phyloP scores from a whole-genome alignment of 1,140 invertebrate genomes.

The Bombus pyrosoma region DNA sequence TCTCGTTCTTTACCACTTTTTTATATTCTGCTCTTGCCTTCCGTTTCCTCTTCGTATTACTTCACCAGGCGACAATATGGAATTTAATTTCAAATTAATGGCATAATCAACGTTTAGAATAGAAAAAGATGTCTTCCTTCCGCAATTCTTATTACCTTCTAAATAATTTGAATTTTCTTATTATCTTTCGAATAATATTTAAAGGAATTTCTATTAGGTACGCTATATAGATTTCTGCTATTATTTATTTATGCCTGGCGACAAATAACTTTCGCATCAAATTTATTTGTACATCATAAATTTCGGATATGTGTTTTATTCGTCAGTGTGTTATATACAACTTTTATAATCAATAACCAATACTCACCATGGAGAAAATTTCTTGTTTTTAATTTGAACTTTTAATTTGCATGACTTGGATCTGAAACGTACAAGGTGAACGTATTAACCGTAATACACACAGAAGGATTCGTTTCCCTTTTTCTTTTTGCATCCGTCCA shows the following conservation, averaged over 20 bases:
- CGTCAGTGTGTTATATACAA: too few species aligned
- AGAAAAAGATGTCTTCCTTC: not conserved
- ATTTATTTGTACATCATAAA: too few species aligned
- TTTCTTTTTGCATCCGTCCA: not conserved
- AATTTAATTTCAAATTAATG: not conserved
- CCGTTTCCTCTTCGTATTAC: not conserved
- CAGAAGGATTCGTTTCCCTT: not conserved
- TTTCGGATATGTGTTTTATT: too few species aligned
- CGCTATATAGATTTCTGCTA: too few species aligned
- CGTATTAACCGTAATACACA: not conserved
- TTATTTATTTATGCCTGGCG: too few species aligned
- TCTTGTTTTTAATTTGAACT: too few species aligned
- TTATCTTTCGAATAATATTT: not conserved
- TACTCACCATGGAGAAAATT: too few species aligned
- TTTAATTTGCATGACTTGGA: too few species aligned
- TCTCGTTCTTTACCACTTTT: constrained; percentile 1
- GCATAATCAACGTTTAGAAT: not conserved
- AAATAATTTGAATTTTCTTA: not conserved
- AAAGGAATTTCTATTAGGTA: too few species aligned
- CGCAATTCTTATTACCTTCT: not conserved
- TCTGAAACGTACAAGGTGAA: too few species aligned
- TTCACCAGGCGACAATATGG: not conserved
- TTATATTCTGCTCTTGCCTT: not conserved
- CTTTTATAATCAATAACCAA: too few species aligned
- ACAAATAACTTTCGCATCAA: too few species aligned